These are phyloP conservation scores for Palythoa grandis DNA, from an alignment of 92 coral and sea anemone genomes.

Conservation along the genomic window DNA sequence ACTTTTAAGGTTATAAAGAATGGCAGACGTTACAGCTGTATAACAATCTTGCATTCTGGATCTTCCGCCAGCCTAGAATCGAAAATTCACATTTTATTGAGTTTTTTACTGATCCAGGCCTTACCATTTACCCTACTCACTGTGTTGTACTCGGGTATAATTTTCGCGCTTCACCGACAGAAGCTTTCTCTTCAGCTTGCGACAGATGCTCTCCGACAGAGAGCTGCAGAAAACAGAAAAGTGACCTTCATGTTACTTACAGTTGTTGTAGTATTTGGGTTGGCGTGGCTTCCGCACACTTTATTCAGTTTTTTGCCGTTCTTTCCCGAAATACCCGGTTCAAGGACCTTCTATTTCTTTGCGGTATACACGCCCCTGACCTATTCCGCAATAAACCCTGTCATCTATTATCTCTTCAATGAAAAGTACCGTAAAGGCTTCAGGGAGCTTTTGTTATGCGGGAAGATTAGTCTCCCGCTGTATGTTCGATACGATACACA, in stretches of 20 bases:
- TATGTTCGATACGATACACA: background rate
- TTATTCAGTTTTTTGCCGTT: background rate
- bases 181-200: slow-evolving; percentile 4
- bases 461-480: background rate
- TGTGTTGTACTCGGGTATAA: slow-evolving; percentile 7
- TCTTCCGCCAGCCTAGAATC: background rate
- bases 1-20: background rate
- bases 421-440: slow-evolving; percentile 29
- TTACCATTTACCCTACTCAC: slow-evolving; percentile 4
- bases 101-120: background rate
- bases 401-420: slow-evolving; percentile 7
- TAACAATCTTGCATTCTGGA: slow-evolving; percentile 22
- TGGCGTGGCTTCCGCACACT: slow-evolving; percentile 3
- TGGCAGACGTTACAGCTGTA: background rate
- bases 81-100: slow-evolving; percentile 8
- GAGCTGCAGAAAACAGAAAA: slow-evolving; percentile 31
- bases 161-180: slow-evolving; percentile 1
- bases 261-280: background rate
- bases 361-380: background rate
- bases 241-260: slow-evolving; percentile 20
- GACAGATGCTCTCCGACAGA: slow-evolving; percentile 18
- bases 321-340: background rate
- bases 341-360: slow-evolving; percentile 3
- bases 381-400: slow-evolving; percentile 18
- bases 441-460: slow-evolving; percentile 1